Evolutionary conservation across 2,797 vertebrate species (phyloP).

Genomic region (Notolepis coatsorum): DNA sequence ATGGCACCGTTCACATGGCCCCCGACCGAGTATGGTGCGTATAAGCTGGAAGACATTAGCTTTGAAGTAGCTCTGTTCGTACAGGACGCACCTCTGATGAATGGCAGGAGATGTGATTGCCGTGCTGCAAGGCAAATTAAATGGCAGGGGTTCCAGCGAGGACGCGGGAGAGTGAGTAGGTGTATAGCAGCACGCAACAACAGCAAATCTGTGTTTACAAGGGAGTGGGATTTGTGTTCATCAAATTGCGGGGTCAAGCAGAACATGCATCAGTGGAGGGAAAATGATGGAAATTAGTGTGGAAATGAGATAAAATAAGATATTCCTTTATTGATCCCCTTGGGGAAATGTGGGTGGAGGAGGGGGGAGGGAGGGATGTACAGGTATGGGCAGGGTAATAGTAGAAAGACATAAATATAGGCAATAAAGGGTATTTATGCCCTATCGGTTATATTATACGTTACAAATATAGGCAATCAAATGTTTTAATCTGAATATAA

Average conservation of each 20-base stretch:
- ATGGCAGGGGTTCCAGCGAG: slow-evolving; percentile 2
- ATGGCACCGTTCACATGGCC: slow-evolving; percentile 7
- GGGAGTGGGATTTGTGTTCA: slow-evolving; percentile 3
- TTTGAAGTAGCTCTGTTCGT: slow-evolving; percentile 1
- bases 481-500: no score
- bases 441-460: no score
- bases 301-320: no score
- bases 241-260: slow-evolving; percentile 13
- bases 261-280: not conserved
- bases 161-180: not conserved
- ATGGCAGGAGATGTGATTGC: slow-evolving; percentile 18
- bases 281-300: not conserved
- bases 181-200: not conserved
- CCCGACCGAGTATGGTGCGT: slow-evolving; percentile 7
- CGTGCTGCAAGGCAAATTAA: slow-evolving; percentile 5
- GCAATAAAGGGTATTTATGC: no score
- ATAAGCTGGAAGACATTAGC: no score
- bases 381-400: no score
- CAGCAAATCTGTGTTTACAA: slow-evolving; percentile 3
- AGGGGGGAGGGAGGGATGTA: not conserved
- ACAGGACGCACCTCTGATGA: slow-evolving; percentile 1
- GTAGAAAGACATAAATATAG: no score
- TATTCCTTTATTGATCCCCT: no score
- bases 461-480: no score
- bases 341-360: not conserved